Evolutionary conservation across 2,113 vertebrate species (phyloP).

Genomic region (Gallinago media): DNA sequence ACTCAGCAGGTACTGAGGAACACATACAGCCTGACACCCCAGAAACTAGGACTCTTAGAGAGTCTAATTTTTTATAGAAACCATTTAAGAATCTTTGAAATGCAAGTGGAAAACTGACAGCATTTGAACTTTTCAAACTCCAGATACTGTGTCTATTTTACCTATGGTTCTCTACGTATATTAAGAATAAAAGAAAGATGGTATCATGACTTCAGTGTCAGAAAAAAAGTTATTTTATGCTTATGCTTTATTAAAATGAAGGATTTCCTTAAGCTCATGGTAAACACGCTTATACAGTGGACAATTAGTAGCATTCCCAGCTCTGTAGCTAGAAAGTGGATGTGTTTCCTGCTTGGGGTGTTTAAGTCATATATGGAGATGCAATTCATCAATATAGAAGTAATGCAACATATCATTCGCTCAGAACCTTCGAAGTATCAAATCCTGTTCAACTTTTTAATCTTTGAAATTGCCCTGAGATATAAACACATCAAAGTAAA

Average conservation of each 20-base stretch:
- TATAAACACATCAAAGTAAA: background rate
- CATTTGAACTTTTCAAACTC: background rate
- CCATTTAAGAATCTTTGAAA: background rate
- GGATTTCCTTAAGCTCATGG: background rate
- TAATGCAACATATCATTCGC: background rate
- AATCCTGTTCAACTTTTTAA: background rate
- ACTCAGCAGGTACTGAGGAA: background rate
- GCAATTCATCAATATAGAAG: background rate
- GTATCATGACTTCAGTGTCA: background rate
- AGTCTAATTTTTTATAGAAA: background rate
- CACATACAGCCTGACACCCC: background rate
- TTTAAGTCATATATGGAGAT: background rate
- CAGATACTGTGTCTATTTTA: rapidly evolving
- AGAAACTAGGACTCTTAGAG: background rate
- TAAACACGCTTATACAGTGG: background rate
- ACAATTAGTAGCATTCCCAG: background rate
- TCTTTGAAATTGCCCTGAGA: background rate
- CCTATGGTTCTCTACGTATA: background rate
- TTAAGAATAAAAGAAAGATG: background rate
- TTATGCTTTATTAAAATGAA: background rate
- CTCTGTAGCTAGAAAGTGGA: background rate
- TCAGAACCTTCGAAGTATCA: background rate
- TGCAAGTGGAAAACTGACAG: background rate
- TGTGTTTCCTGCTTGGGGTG: background rate
- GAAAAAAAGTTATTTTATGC: background rate